Base-by-base conservation (phyloP, 2,797 vertebrate genomes). In the Sciurus carolinensis region DNA sequence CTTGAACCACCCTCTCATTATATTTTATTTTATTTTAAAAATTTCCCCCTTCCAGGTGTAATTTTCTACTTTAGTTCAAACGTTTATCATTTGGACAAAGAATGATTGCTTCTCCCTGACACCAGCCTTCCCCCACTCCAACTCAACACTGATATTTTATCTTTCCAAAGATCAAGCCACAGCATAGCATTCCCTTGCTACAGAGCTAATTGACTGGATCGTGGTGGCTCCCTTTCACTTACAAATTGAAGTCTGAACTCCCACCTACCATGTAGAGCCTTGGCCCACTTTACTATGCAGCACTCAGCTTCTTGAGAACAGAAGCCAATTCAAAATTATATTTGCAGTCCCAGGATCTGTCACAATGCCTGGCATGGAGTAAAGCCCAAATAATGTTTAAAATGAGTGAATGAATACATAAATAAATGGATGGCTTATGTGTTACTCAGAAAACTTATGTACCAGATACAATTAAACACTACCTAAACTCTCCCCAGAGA, bases 361-460 rank as follows among this genome's bases (percentile, higher is more conserved):
- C 47, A 91, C 22, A 86, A 90, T 47, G 39, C 22, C 69, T 30
- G 0, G 26, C 15, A 36, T 42, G n/a, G 8, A 90, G 42, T 26
- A 81, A 95, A 90, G 52, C 0, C 1, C 33, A 79, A 18, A 30
- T 44, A 77, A 90, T 69, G 36, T 86, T 89, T 76, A 30, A 79
- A 90, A 86, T 36, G 2, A 93, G 73, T 82, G 26, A 79, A 96
- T 79, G 26, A 79, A 96, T 79, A 7, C 50, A 69, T 83, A n/a
- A 85, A 85, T 75, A n/a, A 71, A 73, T 83, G 30, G 73, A 81
- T 75, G n/a, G 52, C n/a, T 90, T 79, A 59, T 28, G 54, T 86
- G 81, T 80, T 87, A 73, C 33, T 90, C 59, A 64, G 67, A 92
- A 96, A 85, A 7, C 1, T 42, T 57, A 33, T 36, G 24, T 18